Evolutionary conservation across 2,888 invertebrate species (phyloP).

Genomic region (Sminthurinus aureus): DNA sequence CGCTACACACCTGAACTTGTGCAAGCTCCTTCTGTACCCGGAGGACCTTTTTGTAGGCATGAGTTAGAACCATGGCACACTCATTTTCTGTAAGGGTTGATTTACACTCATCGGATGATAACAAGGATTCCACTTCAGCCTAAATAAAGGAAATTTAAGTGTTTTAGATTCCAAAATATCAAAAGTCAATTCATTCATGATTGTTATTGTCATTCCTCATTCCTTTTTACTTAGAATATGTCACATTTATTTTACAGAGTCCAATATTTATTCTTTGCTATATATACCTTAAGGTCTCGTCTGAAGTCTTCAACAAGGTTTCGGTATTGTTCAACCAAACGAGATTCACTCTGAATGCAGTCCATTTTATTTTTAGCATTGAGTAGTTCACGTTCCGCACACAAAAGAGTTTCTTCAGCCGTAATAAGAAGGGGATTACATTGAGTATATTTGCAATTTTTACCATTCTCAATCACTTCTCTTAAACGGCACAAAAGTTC

Average conservation of each 20-base stretch:
- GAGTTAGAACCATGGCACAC: conserved; percentile 56
- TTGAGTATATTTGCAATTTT: conserved; percentile 56
- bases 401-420: conserved; percentile 55
- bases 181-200: not conserved
- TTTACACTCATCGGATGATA: conserved; percentile 50
- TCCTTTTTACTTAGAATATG: no score
- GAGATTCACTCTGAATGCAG: conserved; percentile 53
- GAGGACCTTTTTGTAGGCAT: conserved; percentile 59
- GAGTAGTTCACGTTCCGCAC: conserved; percentile 57
- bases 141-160: not conserved
- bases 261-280: no score
- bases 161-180: not conserved
- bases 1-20: conserved; percentile 49
- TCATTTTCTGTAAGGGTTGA: conserved; percentile 54
- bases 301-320: conserved; percentile 56
- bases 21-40: conserved; percentile 58
- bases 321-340: conserved; percentile 56
- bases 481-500: conserved; percentile 56
- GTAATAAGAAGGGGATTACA: conserved; percentile 57
- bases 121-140: conserved; percentile 56
- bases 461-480: conserved; percentile 57
- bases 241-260: no score
- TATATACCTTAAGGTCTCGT: conserved; percentile 53
- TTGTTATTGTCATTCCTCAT: no score
- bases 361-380: conserved; percentile 56